These are phyloP conservation scores for Syrmaticus mikado DNA, from an alignment of 2,113 vertebrate genomes.

Conservation along the genomic window DNA sequence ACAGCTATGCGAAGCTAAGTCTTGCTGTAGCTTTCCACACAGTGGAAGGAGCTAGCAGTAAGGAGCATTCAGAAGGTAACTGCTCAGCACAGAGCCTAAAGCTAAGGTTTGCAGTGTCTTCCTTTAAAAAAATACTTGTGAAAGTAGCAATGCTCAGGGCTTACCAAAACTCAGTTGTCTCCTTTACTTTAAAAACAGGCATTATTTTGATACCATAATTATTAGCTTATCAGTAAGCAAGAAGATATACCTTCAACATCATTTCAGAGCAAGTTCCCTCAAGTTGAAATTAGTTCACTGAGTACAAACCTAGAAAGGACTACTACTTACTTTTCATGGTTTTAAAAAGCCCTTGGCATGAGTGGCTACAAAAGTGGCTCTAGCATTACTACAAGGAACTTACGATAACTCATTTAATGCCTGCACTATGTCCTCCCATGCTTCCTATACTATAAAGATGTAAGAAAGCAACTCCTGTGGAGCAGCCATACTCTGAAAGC, in stretches of 20 bases:
- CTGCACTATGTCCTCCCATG: accelerated
- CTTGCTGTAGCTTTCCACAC: not conserved
- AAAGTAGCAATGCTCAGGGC: not conserved
- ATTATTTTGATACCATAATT: not conserved
- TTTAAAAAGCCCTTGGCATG: not conserved
- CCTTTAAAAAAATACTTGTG: not conserved
- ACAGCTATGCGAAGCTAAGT: not conserved
- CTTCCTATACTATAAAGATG: not conserved
- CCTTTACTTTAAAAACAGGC: not conserved
- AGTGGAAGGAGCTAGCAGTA: not conserved
- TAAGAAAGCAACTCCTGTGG: not conserved
- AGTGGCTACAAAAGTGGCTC: not conserved
- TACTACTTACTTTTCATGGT: not conserved
- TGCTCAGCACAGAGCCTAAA: not conserved
- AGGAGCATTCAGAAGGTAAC: not conserved
- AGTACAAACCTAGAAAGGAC: not conserved
- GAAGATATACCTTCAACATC: not conserved
- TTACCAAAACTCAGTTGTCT: not conserved
- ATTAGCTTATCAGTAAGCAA: not conserved
- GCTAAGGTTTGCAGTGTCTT: not conserved
- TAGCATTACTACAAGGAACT: not conserved
- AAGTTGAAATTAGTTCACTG: not conserved
- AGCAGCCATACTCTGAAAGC: not conserved
- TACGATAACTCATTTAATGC: not conserved
- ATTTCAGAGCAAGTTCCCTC: not conserved